Conservation (phyloP, 92 coral and sea anemone species). For the Umimayanthus chanpuru region DNA sequence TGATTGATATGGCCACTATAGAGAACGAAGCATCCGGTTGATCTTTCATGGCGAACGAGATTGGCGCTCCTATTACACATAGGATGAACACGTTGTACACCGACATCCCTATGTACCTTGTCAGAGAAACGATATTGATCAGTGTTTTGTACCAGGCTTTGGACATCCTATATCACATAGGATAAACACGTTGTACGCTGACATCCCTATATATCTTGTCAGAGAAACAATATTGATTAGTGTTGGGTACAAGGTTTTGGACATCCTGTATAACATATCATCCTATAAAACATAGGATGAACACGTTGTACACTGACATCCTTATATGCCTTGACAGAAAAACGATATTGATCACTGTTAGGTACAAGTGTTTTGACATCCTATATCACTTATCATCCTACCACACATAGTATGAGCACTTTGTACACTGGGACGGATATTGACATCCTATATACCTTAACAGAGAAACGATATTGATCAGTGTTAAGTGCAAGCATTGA, state of each 20-base stretch:
- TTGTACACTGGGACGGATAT: no score
- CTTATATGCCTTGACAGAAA: constrained; percentile 70
- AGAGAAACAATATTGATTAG: not conserved
- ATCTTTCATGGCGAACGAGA: constrained; percentile 70
- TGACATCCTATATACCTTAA: not conserved
- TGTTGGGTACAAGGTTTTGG: not conserved
- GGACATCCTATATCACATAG: constrained; percentile 61
- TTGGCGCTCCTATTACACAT: constrained; percentile 74
- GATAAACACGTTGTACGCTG: not conserved
- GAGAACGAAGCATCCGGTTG: constrained; percentile 73
- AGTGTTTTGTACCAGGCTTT: not conserved
- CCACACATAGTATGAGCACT: not conserved
- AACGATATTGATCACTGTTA: not conserved
- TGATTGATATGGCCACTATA: constrained; percentile 65
- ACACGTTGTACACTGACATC: constrained; percentile 92
- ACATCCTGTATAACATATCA: no score
- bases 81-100: constrained; percentile 91
- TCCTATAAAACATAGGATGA: constrained; percentile 73
- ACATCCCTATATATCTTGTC: not conserved
- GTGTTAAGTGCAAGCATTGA: not conserved
- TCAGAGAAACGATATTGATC: not conserved
- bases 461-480: not conserved
- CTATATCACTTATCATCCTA: no score
- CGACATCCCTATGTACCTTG: constrained; percentile 87
- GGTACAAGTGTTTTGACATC: not conserved